Base-by-base conservation (phyloP, 2,797 vertebrate species). In the Phataginus tricuspis region DNA sequence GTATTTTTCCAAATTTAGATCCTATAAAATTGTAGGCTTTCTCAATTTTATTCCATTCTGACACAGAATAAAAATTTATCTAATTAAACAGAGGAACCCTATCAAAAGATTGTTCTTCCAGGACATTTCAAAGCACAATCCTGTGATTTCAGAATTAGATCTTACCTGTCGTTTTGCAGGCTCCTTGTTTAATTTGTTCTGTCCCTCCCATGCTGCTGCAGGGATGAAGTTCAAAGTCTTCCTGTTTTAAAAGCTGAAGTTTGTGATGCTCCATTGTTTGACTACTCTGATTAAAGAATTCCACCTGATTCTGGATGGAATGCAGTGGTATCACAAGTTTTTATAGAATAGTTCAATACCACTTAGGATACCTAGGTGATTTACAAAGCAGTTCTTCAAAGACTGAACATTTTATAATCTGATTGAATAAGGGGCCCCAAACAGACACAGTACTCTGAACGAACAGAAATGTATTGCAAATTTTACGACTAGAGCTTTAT, bases 141-240 rank as follows among this genome's bases (percentile, higher is more conserved):
- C 8, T 21, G 2, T 13, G 25, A 37, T 27, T 63, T 82, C 45
- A 29, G 29, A 85, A 53, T 49, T 4, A 37, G 80, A 39, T 53
- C 57, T n/a, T 1, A 5, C 72, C 42, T 2, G 37, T 18, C 6
- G 2, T 23, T 27, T 10, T 5, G n/a, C 2, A 15, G 1, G 1
- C 31, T 79, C 39, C 1, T 13, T 49, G 66, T 42, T 72, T 39
- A 10, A 29, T 25, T 25, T 25, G 42, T 37, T 37, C 29, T 2
- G 1, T 21, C 37, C 53, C 31, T 72, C n/a, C 23, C 16, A 0
- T 5, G 12, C 10, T 19, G 49, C n/a, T 23, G 2, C 5, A 7
- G 18, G 57, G 16, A 29, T 21, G 23, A 34, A 31, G 45, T 25
- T n/a, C 4, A 3, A 29, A 2, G 10, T 21, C 86, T 71, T n/a